A percentile compares a stretch with the other conserved stretches of the same genome.
phyloP scores from a whole-genome alignment of 1,140 invertebrate species.

The Spodoptera frugiperda region DNA sequence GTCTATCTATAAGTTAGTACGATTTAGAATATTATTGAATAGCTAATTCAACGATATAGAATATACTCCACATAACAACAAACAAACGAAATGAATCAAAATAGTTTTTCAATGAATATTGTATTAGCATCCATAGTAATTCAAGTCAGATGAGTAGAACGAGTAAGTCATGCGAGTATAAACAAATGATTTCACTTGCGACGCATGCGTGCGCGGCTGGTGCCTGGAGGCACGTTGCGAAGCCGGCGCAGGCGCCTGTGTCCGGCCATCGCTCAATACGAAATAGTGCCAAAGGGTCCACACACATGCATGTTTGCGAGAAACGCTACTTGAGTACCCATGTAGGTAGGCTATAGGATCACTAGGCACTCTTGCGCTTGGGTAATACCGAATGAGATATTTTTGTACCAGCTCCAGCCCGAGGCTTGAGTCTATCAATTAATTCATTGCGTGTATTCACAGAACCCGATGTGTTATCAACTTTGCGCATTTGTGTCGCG shows the following conservation, averaged over 20 bases:
- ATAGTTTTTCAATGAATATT: constrained; percentile 8
- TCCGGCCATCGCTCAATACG: constrained; percentile 57
- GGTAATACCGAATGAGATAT: too few relatives aligned
- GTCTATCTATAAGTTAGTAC: too few relatives aligned
- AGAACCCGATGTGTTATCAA: constrained; percentile 10
- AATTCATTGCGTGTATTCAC: neutral
- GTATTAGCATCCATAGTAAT: constrained; percentile 27
- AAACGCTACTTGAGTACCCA: constrained; percentile 31
- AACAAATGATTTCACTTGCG: constrained; percentile 45
- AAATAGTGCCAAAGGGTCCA: constrained; percentile 57
- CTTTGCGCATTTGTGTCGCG: neutral
- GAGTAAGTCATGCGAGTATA: constrained; percentile 15
- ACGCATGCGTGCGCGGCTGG: constrained; percentile 42
- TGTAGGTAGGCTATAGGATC: too few relatives aligned
- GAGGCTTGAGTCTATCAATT: too few relatives aligned
- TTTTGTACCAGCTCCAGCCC: too few relatives aligned
- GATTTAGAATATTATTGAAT: constrained; percentile 15
- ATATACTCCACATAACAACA: neutral
- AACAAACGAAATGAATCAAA: neutral
- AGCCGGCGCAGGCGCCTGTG: constrained; percentile 42
- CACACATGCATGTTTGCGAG: constrained; percentile 44
- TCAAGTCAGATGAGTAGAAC: constrained; percentile 16
- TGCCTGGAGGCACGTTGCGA: constrained; percentile 46
- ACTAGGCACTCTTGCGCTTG: neutral
- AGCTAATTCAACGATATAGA: neutral